Evolutionary conservation across 1,140 invertebrate genomes (phyloP), one percentile per base, ranked within the genome.

Genomic region (Drosophila athabasca): DNA sequence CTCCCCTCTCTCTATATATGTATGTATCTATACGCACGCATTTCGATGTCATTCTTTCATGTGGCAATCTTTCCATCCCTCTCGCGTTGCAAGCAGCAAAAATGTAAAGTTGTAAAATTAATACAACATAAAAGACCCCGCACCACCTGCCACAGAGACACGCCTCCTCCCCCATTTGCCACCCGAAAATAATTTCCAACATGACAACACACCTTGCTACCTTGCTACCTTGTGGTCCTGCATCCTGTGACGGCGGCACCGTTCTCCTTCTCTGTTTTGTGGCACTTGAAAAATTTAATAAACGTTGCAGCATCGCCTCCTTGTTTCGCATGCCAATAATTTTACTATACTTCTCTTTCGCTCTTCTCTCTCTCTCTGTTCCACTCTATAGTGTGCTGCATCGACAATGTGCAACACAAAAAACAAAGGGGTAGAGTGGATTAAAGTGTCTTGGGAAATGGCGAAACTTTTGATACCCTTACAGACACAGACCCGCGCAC

Each of bases 281-380:
- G 78, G 74, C 82, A 85, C 83, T 87, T 87, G 59, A 82, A 85
- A 85, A 85, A 85, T 87, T 85, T 85, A 85, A 85, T 85, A 87
- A 85, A 87, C 82, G 78, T 69, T 78, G 74, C 82, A 71, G 82
- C 82, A 85, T 82, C 82, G 13, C 35, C 35, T 39, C 35, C 35
- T 13, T 11, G 35, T 13, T 78, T 87, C 69, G 82, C 82, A 87
- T 87, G 82, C 82, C 82, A 85, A 85, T 85, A 85, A 85, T 87
- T 87, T 87, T 60, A 62, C 78, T 65, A 24, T 39, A 39, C 35
- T 39, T 24, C 3, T 35, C 55, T 22, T 19, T n/a, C n/a, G n/a
- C 24, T 6, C 11, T 31, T 31, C 26, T 15, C 43, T 31, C 35
- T 51, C 24, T 3, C 53, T n/a, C 49, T 7, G 2, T 26, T 26